Evolutionary conservation across 2,113 vertebrate species (phyloP).

Genomic region (Sceloporus undulatus): DNA sequence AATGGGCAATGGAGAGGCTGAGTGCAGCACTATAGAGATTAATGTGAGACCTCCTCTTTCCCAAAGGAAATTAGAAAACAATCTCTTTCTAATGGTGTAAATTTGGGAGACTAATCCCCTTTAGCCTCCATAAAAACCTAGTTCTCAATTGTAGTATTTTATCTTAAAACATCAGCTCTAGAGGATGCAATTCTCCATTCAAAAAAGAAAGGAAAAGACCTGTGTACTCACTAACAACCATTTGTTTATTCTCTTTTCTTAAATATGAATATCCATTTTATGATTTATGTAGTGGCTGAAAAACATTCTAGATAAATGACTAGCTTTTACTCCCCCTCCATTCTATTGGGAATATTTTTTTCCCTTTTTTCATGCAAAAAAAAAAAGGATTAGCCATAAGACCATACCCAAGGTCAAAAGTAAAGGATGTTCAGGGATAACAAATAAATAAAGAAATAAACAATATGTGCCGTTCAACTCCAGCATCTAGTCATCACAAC

Average conservation of each 20-base stretch:
- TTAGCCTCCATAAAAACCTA: slow-evolving; percentile 13
- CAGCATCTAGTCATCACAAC: background rate
- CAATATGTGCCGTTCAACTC: slow-evolving; percentile 15
- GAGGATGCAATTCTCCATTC: background rate
- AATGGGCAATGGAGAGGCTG: background rate
- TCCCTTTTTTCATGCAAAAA: background rate
- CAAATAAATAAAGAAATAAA: background rate
- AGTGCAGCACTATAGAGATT: background rate
- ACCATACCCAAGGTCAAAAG: background rate
- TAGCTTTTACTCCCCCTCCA: background rate
- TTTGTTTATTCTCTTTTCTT: slow-evolving; percentile 23
- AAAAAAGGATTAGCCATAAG: slow-evolving; percentile 1
- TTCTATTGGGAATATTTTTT: slow-evolving; percentile 9
- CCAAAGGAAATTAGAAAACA: slow-evolving; percentile 28
- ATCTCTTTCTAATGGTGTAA: slow-evolving; percentile 15
- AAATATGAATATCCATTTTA: slow-evolving; percentile 2
- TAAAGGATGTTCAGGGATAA: background rate
- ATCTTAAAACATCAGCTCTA: background rate
- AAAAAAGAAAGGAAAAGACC: background rate
- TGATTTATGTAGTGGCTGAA: slow-evolving; percentile 8
- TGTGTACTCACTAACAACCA: background rate
- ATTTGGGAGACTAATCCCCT: background rate
- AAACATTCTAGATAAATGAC: slow-evolving; percentile 1
- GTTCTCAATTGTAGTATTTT: background rate
- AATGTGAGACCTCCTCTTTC: background rate